Conservation (phyloP, 2,888 invertebrate species). For the Lithophane ornitopus region DNA sequence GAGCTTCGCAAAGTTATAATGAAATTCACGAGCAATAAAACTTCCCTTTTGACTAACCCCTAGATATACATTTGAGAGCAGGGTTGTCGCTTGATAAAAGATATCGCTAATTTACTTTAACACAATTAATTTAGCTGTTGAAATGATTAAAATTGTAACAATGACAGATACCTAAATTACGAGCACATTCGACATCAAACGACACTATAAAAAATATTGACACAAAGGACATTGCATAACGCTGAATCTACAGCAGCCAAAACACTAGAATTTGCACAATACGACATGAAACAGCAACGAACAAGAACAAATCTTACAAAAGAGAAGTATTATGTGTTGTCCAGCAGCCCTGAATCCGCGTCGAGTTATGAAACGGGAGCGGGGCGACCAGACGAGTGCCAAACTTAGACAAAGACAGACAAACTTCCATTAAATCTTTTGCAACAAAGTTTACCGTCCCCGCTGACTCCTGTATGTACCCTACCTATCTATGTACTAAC, state of each 20-base stretch:
- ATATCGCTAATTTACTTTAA: slow-evolving; percentile 31
- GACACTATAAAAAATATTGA: neutral
- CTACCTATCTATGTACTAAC: slow-evolving; percentile 54
- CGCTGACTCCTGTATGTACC: slow-evolving; percentile 79
- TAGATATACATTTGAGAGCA: slow-evolving; percentile 85
- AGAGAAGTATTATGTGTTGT: slow-evolving; percentile 44
- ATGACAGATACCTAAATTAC: neutral
- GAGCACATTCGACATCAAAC: neutral
- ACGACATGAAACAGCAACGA: slow-evolving; percentile 10
- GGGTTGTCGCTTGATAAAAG: slow-evolving; percentile 73
- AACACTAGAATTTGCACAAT: slow-evolving; percentile 2
- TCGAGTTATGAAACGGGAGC: slow-evolving; percentile 84
- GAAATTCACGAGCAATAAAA: slow-evolving; percentile 91
- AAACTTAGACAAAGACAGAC: slow-evolving; percentile 88
- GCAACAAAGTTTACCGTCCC: slow-evolving; percentile 85
- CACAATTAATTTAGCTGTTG: neutral
- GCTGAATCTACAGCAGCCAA: slow-evolving; percentile 1
- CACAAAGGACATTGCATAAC: neutral
- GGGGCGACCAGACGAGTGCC: slow-evolving; percentile 84
- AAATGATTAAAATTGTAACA: neutral
- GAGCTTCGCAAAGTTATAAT: slow-evolving; percentile 88
- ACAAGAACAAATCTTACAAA: slow-evolving; percentile 47
- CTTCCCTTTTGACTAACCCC: slow-evolving; percentile 89
- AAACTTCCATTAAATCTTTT: slow-evolving; percentile 90
- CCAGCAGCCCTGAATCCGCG: slow-evolving; percentile 76